These are phyloP conservation scores for Mimas tiliae DNA, from an alignment of 2,888 invertebrate species.

Conservation along the genomic window DNA sequence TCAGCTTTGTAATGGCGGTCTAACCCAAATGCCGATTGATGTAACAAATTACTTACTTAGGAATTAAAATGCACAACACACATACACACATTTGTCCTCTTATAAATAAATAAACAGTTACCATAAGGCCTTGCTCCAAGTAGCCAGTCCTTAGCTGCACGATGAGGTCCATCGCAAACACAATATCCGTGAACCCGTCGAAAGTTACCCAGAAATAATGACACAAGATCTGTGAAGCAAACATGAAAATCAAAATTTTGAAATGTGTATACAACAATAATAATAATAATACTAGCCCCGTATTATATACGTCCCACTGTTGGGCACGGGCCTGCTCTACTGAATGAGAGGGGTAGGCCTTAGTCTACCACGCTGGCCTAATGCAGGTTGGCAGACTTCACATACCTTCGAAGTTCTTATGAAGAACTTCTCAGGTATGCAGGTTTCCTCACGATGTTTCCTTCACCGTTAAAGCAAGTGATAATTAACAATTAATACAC, in stretches of 20 bases:
- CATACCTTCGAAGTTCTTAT: too few relatives aligned
- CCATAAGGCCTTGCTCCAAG: slow-evolving; percentile 97
- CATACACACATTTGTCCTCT: too few relatives aligned
- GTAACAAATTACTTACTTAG: background rate
- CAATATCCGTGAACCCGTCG: slow-evolving; percentile 93
- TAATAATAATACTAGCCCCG: too few relatives aligned
- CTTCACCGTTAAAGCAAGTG: too few relatives aligned
- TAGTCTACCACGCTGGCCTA: too few relatives aligned
- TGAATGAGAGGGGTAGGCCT: too few relatives aligned
- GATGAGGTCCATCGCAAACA: slow-evolving; percentile 94
- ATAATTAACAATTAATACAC: too few relatives aligned
- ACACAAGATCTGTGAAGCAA: slow-evolving; percentile 84
- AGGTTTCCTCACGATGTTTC: too few relatives aligned
- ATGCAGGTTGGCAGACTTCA: too few relatives aligned
- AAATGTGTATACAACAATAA: background rate
- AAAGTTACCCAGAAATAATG: slow-evolving; percentile 91
- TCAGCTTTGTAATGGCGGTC: background rate
- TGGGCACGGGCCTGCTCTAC: too few relatives aligned
- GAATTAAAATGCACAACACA: slow-evolving; percentile 3
- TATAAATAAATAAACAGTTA: slow-evolving; percentile 47
- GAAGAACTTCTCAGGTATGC: too few relatives aligned
- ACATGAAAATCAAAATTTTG: background rate
- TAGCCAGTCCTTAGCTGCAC: slow-evolving; percentile 98
- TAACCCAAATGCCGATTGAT: background rate
- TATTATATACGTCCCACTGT: too few relatives aligned